Evolutionary conservation across 2,888 invertebrate species (phyloP).

Genomic region (Opisthograptis luteolata): DNA sequence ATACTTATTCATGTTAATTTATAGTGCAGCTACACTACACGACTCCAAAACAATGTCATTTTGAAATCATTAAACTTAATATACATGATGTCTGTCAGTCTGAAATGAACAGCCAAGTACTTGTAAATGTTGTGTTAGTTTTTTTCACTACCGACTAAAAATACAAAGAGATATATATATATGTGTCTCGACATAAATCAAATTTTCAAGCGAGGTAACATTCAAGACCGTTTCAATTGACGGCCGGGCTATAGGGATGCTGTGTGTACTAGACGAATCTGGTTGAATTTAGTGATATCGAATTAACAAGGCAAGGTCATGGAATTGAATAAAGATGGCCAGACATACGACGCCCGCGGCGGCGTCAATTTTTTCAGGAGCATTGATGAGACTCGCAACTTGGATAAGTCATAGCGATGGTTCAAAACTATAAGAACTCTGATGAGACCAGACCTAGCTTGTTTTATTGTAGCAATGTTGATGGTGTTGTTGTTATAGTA

Average conservation of each 20-base stretch:
- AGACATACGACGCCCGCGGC: too few relatives aligned
- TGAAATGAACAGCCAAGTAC: too few relatives aligned
- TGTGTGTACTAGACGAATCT: conserved; percentile 10
- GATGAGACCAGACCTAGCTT: too few relatives aligned
- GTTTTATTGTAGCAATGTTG: too few relatives aligned
- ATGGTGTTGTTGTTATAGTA: too few relatives aligned
- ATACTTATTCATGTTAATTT: conserved; percentile 49
- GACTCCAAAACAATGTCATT: conserved; percentile 38
- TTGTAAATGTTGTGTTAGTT: too few relatives aligned
- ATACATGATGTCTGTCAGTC: too few relatives aligned
- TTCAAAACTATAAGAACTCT: too few relatives aligned
- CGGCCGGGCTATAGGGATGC: neutral
- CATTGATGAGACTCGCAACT: too few relatives aligned
- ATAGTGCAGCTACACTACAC: conserved; percentile 17
- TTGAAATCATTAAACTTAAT: conserved; percentile 39
- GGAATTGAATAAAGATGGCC: conserved; percentile 9
- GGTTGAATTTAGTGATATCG: conserved; percentile 2
- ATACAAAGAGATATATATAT: neutral
- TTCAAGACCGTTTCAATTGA: neutral
- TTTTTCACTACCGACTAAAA: too few relatives aligned
- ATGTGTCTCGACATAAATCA: neutral
- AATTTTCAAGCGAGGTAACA: neutral
- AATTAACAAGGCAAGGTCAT: neutral
- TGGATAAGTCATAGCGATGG: too few relatives aligned
- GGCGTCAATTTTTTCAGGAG: neutral